Percentiles rank a stretch among this genome's conserved stretches.
Evolutionary conservation across 92 coral and sea anemone genomes (phyloP).

Genomic region (Palythoa heliodiscus): DNA sequence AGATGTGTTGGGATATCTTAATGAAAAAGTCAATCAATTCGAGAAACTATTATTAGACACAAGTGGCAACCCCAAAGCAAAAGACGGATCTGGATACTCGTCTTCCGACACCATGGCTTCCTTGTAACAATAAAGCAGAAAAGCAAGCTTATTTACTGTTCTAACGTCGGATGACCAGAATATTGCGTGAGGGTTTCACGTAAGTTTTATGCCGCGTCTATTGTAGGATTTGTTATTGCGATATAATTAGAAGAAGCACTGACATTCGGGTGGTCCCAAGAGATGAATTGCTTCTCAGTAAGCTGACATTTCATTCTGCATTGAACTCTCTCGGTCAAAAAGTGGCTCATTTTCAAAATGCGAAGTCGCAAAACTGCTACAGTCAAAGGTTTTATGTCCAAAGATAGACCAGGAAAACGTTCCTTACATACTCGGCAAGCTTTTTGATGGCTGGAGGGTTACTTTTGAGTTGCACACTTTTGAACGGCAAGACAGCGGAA

Average conservation of each 20-base stretch:
- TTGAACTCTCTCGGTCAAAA: not conserved
- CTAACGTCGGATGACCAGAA: not conserved
- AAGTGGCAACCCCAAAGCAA: slow-evolving; percentile 71
- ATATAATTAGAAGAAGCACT: slow-evolving; percentile 15
- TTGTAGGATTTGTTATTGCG: not conserved
- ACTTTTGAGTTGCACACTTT: too few relatives aligned
- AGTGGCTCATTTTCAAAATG: not conserved
- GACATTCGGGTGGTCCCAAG: slow-evolving; percentile 15
- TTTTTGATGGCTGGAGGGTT: not conserved
- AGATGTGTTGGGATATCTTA: slow-evolving; percentile 85
- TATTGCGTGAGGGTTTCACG: slow-evolving; percentile 28
- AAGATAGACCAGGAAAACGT: not conserved
- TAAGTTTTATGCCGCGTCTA: not conserved
- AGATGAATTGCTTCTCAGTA: not conserved
- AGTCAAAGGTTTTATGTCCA: not conserved
- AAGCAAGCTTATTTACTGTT: not conserved
- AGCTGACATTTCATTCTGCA: not conserved
- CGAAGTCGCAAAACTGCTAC: not conserved
- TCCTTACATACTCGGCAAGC: not conserved
- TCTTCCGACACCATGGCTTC: slow-evolving; percentile 83
- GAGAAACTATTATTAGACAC: slow-evolving; percentile 83
- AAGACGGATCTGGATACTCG: slow-evolving; percentile 69
- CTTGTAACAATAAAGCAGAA: slow-evolving; percentile 20
- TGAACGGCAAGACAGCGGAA: too few relatives aligned
- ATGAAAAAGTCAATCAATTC: slow-evolving; percentile 89